Evolutionary conservation across 2,797 vertebrate species (phyloP).

Genomic region (Neosilurus mollespiculum): DNA sequence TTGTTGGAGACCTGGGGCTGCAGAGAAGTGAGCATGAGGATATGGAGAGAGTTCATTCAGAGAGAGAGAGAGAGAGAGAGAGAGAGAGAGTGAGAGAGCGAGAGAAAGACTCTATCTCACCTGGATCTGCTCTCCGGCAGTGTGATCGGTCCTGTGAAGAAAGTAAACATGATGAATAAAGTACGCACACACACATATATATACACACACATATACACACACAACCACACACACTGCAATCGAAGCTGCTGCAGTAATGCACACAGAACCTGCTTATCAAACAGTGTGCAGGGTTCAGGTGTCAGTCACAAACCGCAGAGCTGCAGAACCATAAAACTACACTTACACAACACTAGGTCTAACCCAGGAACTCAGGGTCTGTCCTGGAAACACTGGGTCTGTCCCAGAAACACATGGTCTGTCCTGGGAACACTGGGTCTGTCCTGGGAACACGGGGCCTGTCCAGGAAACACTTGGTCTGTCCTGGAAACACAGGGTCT

Average conservation of each 20-base stretch:
- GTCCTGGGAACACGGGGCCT: background rate
- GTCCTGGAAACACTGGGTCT: background rate
- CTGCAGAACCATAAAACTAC: background rate
- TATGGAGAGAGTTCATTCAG: background rate
- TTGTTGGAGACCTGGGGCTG: constrained; percentile 4
- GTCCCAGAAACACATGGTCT: background rate
- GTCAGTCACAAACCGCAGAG: background rate
- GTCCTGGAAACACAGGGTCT: background rate
- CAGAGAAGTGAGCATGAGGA: background rate
- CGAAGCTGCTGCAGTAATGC: background rate
- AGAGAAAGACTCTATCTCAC: constrained; percentile 31
- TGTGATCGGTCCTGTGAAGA: constrained; percentile 39
- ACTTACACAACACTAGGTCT: background rate
- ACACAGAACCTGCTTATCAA: background rate
- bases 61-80: too few relatives aligned
- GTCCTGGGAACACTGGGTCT: background rate
- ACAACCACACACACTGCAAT: constrained; percentile 6
- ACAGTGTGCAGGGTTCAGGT: background rate
- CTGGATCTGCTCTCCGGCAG: constrained; percentile 39
- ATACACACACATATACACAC: too few relatives aligned
- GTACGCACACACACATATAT: too few relatives aligned
- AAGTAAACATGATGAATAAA: constrained; percentile 30
- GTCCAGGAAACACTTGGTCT: background rate
- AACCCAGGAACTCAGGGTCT: background rate
- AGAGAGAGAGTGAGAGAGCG: too few relatives aligned